A percentile compares a stretch with the other conserved stretches of the same genome.
These are phyloP conservation scores for Xenus cinereus DNA, from an alignment of 2,113 vertebrate species.

Conservation along the genomic window DNA sequence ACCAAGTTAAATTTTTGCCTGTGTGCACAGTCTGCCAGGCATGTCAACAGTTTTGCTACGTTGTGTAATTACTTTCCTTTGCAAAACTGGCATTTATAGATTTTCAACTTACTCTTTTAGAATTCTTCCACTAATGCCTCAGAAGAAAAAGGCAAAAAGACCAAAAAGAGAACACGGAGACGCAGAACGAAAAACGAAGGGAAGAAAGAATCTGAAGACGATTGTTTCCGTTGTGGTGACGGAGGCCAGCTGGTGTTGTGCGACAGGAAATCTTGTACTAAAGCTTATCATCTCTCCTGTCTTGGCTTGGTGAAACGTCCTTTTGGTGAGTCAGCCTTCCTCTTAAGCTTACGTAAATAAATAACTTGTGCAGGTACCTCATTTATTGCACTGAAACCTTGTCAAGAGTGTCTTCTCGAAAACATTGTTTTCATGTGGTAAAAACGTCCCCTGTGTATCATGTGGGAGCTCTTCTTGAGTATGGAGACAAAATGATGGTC, in stretches of 20 bases:
- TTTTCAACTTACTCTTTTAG: conserved; percentile 36
- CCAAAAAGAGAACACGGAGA: conserved; percentile 82
- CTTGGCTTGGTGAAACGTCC: conserved; percentile 93
- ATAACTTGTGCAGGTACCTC: neutral
- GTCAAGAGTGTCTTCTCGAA: neutral
- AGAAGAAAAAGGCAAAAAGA: conserved; percentile 88
- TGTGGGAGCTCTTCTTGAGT: neutral
- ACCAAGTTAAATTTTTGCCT: neutral
- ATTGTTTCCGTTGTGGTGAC: conserved; percentile 95
- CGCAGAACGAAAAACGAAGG: conserved; percentile 76
- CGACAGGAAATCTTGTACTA: conserved; percentile 91
- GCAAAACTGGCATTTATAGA: neutral
- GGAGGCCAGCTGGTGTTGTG: conserved; percentile 95
- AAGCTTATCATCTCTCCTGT: conserved; percentile 95
- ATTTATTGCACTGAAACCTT: neutral
- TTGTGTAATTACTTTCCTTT: neutral
- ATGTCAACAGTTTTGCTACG: neutral
- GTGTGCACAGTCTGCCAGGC: neutral
- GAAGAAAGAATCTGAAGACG: conserved; percentile 89
- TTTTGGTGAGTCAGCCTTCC: conserved; percentile 82
- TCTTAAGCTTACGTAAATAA: neutral
- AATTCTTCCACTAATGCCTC: conserved; percentile 80
- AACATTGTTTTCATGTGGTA: neutral
- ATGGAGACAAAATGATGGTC: neutral
- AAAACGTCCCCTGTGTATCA: neutral